phyloP scores from a whole-genome alignment of 1,140 invertebrate species.

The Heliconius nattereri region DNA sequence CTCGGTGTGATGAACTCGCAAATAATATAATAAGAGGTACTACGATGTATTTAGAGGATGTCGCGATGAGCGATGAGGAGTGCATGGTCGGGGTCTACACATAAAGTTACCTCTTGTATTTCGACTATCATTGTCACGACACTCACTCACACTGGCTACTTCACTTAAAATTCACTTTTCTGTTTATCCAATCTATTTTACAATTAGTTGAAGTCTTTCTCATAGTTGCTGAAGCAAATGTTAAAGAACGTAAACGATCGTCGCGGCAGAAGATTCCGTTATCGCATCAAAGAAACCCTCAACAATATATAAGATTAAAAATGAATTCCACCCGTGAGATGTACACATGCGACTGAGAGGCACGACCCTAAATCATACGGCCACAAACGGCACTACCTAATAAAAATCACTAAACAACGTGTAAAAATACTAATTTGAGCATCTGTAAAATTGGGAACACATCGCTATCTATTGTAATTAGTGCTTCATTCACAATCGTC shows the following conservation, averaged over 20 bases:
- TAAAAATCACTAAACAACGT: slow-evolving; percentile 30
- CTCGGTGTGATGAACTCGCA: slow-evolving; percentile 30
- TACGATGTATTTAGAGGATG: slow-evolving; percentile 39
- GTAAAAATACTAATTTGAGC: slow-evolving; percentile 33
- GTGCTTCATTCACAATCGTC: slow-evolving; percentile 23
- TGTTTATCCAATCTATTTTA: slow-evolving; percentile 33
- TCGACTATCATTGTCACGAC: slow-evolving; percentile 75
- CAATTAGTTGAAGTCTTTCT: slow-evolving; percentile 39
- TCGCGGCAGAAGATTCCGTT: slow-evolving; percentile 1
- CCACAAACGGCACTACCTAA: slow-evolving; percentile 26
- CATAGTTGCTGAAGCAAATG: slow-evolving; percentile 16
- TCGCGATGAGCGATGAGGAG: slow-evolving; percentile 42
- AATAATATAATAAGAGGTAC: slow-evolving; percentile 37
- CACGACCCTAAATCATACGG: slow-evolving; percentile 28
- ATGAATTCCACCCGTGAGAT: slow-evolving; percentile 6
- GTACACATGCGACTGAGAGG: slow-evolving; percentile 4
- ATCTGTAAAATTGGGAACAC: slow-evolving; percentile 40
- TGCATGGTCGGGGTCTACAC: slow-evolving; percentile 33
- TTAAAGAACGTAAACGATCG: slow-evolving; percentile 9
- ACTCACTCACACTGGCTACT: slow-evolving; percentile 52
- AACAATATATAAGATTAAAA: slow-evolving; percentile 17
- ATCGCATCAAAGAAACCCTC: slow-evolving; percentile 5
- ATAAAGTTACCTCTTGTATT: slow-evolving; percentile 73
- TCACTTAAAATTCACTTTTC: slow-evolving; percentile 47
- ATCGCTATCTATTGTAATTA: slow-evolving; percentile 33